Evolutionary conservation across 2,888 invertebrate species (phyloP).

Genomic region (Chromoteleia sp.): DNA sequence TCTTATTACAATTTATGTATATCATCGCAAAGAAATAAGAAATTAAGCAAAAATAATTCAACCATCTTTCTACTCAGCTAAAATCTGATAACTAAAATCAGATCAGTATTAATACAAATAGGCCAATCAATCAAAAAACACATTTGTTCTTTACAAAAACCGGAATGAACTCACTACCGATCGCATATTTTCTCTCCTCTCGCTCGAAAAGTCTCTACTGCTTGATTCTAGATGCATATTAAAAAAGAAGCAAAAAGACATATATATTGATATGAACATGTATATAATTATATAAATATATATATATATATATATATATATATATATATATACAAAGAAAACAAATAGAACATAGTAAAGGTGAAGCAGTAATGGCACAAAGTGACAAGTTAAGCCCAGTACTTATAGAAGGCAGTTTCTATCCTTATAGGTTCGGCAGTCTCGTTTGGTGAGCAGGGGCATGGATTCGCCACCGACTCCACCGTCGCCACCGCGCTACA

Average conservation of each 20-base stretch:
- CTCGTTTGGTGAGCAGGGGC: slow-evolving; percentile 86
- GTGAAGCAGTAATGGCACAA: slow-evolving; percentile 78
- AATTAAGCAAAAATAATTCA: no score
- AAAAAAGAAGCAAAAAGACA: slow-evolving; percentile 65
- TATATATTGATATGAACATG: no score
- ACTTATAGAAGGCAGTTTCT: slow-evolving; percentile 89
- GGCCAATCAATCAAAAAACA: background rate
- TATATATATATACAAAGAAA: no score
- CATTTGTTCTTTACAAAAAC: slow-evolving; percentile 19
- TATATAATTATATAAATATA: no score
- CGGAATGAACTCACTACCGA: slow-evolving; percentile 45
- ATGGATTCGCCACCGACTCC: slow-evolving; percentile 81
- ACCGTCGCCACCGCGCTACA: slow-evolving; percentile 80
- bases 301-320: no score
- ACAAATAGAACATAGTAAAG: slow-evolving; percentile 40
- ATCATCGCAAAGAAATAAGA: no score
- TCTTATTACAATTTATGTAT: no score
- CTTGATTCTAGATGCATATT: slow-evolving; percentile 5
- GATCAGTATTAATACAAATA: slow-evolving; percentile 14
- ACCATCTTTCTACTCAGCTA: no score
- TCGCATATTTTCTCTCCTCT: slow-evolving; percentile 70
- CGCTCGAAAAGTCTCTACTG: slow-evolving; percentile 45
- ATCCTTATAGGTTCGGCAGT: slow-evolving; percentile 89
- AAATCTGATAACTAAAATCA: no score
- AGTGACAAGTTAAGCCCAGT: slow-evolving; percentile 74